A percentile compares a stretch with the other conserved stretches of the same genome.
These are phyloP conservation scores for Ditula angustiorana DNA, from an alignment of 2,888 invertebrate species.

Conservation along the genomic window DNA sequence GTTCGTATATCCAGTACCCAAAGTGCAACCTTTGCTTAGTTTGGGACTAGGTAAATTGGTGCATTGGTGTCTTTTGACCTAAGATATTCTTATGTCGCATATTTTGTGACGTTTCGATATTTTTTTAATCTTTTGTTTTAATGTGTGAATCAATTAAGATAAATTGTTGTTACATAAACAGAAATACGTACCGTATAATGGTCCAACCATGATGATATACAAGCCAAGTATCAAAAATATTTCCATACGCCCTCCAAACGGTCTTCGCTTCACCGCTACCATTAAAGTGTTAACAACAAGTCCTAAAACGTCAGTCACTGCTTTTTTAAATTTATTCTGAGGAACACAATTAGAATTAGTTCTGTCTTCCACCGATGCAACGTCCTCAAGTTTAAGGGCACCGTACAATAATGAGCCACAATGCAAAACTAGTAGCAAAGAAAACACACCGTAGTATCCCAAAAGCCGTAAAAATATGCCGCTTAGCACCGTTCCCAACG, in stretches of 20 bases:
- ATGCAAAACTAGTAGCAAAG: slow-evolving; percentile 66
- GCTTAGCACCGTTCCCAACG: slow-evolving; percentile 82
- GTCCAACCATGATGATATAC: slow-evolving; percentile 79
- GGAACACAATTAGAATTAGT: slow-evolving; percentile 44
- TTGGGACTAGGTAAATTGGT: no score
- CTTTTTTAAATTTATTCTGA: slow-evolving; percentile 51
- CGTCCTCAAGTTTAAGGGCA: slow-evolving; percentile 71
- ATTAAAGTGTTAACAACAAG: slow-evolving; percentile 74
- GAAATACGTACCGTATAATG: slow-evolving; percentile 76
- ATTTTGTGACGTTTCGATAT: no score
- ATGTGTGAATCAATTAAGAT: slow-evolving; percentile 1
- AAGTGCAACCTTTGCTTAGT: no score
- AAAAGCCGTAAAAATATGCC: slow-evolving; percentile 75
- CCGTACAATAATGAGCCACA: slow-evolving; percentile 70
- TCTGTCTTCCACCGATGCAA: slow-evolving; percentile 50
- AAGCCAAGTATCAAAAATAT: slow-evolving; percentile 71
- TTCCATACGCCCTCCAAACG: slow-evolving; percentile 64
- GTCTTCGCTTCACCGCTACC: slow-evolving; percentile 69
- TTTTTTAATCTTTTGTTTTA: not conserved
- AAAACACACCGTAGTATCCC: slow-evolving; percentile 80
- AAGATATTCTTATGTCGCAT: no score
- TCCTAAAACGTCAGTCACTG: slow-evolving; percentile 62
- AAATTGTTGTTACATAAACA: not conserved
- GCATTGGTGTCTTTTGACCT: no score
- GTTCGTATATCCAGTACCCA: no score